Evolutionary conservation across 2,113 vertebrate genomes (phyloP).

Genomic region (Limnothrissa miodon): DNA sequence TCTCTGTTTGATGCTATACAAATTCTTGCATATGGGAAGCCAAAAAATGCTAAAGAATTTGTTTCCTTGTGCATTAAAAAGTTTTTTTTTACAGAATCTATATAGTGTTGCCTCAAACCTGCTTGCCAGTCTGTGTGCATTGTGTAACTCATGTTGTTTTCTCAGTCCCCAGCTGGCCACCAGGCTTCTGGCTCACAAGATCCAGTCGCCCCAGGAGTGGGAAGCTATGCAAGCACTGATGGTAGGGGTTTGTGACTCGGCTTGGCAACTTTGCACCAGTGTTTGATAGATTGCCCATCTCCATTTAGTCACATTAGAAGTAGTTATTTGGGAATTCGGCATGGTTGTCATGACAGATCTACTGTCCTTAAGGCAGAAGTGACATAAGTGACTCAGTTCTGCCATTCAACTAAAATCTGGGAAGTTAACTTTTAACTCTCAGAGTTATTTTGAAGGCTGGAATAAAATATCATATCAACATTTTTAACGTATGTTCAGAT

Average conservation of each 20-base stretch:
- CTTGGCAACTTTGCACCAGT: not conserved
- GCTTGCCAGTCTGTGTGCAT: not conserved
- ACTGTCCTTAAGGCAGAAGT: not conserved
- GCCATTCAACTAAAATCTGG: not conserved
- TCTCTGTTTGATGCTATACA: not conserved
- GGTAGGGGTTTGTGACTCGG: constrained; percentile 67
- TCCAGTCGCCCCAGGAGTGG: constrained; percentile 98
- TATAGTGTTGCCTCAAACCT: not conserved
- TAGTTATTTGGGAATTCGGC: not conserved
- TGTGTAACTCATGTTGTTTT: constrained; percentile 31
- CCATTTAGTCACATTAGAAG: not conserved
- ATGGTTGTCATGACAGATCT: not conserved
- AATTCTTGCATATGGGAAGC: not conserved
- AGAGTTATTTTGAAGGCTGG: not conserved
- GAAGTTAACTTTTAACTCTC: not conserved
- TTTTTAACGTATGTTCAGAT: not conserved
- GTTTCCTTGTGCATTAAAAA: not conserved
- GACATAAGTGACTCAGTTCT: not conserved
- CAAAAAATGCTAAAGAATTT: not conserved
- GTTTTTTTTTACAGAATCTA: not conserved
- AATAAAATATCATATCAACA: not conserved
- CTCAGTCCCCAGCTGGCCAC: constrained; percentile 90
- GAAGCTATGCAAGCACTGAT: constrained; percentile 93
- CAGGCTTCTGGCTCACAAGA: constrained; percentile 94
- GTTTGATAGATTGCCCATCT: not conserved